Evolutionary conservation across 2,113 vertebrate species (phyloP), one percentile per base, ranked within the genome.

Genomic region (Xiphophorus hellerii): DNA sequence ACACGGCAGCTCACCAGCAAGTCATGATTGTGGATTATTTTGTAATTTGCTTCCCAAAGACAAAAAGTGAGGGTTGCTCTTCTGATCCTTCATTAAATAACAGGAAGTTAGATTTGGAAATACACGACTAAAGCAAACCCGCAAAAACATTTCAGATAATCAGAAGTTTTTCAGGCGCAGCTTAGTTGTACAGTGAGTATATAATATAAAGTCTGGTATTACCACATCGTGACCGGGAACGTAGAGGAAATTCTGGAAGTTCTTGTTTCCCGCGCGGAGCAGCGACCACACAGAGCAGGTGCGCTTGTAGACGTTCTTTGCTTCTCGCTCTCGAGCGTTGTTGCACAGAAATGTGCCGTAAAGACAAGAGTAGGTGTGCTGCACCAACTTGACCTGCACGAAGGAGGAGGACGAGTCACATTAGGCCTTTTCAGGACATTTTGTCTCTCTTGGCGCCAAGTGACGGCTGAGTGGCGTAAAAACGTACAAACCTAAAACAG

Each of bases 161-260:
- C 31, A 7, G 2, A 11, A 4, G 13, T 5, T 9, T 30, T 29
- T 35, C 64, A 54, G 44, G 8, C 0, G 44, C 14, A 20, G 15
- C 1, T 28, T 25, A 30, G 27, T 14, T 11, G 17, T 15, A 22
- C 5, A 58, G n/a, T 15, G 3, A n/a, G 3, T 17, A 20, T 17
- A 9, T 0, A 42, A 5, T 6, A 37, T 8, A 6, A 51, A 66
- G 44, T 64, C 29, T 5, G 27, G 3, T 1, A 15, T 65, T 85
- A 98, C 98, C 96, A 96, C 95, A 76, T 99, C 98, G 0, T 96
- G 96, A 29, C 96, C 94, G 0, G 98, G 96, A 88, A 97, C 97
- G 58, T 99, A 99, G 83, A 99, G 97, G 71, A 99, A 97, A 86
- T 99, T 99, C 90, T 99, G 97, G 85, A 99, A 99, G 93, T 98